Conservation (phyloP, 2,797 vertebrate genomes). For the Podarcis siculus region DNA sequence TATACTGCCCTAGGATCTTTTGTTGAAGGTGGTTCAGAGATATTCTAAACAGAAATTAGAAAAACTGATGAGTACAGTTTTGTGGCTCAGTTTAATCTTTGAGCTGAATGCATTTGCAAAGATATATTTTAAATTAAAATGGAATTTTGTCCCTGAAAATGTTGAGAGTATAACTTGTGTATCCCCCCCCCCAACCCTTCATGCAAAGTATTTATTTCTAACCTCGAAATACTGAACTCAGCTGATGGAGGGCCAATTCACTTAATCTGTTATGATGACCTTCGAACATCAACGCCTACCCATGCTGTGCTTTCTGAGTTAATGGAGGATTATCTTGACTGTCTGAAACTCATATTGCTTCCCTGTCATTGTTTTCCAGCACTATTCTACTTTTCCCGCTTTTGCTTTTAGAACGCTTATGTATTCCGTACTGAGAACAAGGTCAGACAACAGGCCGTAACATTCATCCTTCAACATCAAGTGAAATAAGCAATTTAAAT, state of each 20-base stretch:
- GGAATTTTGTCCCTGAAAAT: neutral
- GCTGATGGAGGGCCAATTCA: neutral
- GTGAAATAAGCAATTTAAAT: conserved; percentile 1
- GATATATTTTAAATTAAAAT: neutral
- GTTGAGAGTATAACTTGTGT: neutral
- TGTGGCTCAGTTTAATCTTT: neutral
- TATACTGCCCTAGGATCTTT: neutral
- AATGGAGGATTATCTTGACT: neutral
- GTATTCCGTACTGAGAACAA: neutral
- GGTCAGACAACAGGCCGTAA: neutral
- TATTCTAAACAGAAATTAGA: too few species aligned
- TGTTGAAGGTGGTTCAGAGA: neutral
- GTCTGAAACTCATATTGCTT: neutral
- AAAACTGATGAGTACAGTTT: too few species aligned
- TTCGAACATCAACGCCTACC: neutral
- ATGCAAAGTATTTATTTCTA: accelerated
- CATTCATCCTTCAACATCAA: neutral
- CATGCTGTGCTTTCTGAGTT: neutral
- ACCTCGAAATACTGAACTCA: neutral
- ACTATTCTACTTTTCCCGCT: neutral
- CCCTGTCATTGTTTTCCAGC: neutral
- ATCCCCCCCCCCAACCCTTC: neutral
- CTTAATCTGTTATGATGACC: neutral
- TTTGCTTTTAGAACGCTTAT: neutral
- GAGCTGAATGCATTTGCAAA: neutral